Base-by-base conservation (phyloP, 2,888 invertebrate species). In the Arctia plantaginis region DNA sequence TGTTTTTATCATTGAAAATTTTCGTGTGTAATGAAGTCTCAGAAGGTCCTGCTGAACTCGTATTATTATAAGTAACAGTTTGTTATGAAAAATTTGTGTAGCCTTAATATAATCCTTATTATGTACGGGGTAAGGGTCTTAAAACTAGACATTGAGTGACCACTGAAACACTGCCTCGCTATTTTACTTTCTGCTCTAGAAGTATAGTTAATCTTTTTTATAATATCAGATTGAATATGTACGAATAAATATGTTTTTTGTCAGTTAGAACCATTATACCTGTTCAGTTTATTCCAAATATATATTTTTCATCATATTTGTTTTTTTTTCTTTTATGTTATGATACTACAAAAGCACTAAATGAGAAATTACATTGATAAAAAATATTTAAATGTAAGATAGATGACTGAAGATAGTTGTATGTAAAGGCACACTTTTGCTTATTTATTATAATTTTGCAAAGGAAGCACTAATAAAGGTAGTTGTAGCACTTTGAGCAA, bases 71-170 rank as follows among this genome's bases (percentile, higher is more conserved):
- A 77, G 78, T 75, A 66, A 62, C 79, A 76, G 73, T 77, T 76
- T 73, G 73, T 78, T 75, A 78, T 77, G 62, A 51, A 82, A 77
- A 74, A 75, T 79, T 77, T 80, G 74, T 81, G 78, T 84, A 74
- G 73, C 79, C 76, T 79, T 76, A 73, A 74, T 81, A 72, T 84
- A 81, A 76, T 78, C 79, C 79, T 80, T 84, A 83, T 81, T 75
- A 44, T 80, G 70, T 78, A 77, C 62, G 83, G 81, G 77, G 70
- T 75, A 81, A 69, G 80, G 84, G 71, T 65, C 44, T 18, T 30
- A 18, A 62, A 30, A 62, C 62, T 62, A 30, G 30, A 30, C 27
- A 30, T 62, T 15, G 27, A 1, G 18, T 8, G 30, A 62, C 13
- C 59, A 15, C 15, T 18, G 62, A 62, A 62, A n/a, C 30, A 27